Conservation (phyloP, 2,888 invertebrate species). For the Schizotus pectinicornis region DNA sequence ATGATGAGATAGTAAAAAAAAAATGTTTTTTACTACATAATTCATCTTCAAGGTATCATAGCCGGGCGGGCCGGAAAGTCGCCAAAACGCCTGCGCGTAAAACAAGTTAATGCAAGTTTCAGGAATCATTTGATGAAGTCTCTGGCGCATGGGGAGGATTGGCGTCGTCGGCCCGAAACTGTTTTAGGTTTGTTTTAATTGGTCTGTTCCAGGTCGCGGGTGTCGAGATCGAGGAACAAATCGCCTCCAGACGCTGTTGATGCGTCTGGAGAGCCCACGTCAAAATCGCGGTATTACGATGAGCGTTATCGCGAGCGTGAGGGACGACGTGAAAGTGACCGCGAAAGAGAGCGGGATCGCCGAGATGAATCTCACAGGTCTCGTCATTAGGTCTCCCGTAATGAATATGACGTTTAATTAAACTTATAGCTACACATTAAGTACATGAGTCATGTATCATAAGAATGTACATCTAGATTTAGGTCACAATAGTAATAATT, state of each 20-base stretch:
- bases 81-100: too few species aligned
- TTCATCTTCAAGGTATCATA: too few species aligned
- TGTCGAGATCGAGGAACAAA: slow-evolving; percentile 64
- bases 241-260: slow-evolving; percentile 66
- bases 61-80: too few species aligned
- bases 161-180: not conserved
- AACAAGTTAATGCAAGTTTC: too few species aligned
- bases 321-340: not conserved
- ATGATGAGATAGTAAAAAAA: too few species aligned
- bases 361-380: slow-evolving; percentile 20
- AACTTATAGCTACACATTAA: too few species aligned
- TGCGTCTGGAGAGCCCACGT: slow-evolving; percentile 42
- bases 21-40: too few species aligned
- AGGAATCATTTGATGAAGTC: too few species aligned
- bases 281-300: slow-evolving; percentile 30
- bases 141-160: slow-evolving; percentile 58
- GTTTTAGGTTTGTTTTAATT: slow-evolving; percentile 9
- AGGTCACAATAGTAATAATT: slow-evolving; percentile 15
- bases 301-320: not conserved
- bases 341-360: slow-evolving; percentile 13
- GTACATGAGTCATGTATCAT: slow-evolving; percentile 9
- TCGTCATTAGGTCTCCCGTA: slow-evolving; percentile 11
- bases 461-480: slow-evolving; percentile 9
- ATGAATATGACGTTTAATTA: not conserved
- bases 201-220: slow-evolving; percentile 34